A percentile compares a stretch with the other conserved stretches of the same genome.
Conservation (phyloP, 1,140 invertebrate species). For the Bombus sylvicola region DNA sequence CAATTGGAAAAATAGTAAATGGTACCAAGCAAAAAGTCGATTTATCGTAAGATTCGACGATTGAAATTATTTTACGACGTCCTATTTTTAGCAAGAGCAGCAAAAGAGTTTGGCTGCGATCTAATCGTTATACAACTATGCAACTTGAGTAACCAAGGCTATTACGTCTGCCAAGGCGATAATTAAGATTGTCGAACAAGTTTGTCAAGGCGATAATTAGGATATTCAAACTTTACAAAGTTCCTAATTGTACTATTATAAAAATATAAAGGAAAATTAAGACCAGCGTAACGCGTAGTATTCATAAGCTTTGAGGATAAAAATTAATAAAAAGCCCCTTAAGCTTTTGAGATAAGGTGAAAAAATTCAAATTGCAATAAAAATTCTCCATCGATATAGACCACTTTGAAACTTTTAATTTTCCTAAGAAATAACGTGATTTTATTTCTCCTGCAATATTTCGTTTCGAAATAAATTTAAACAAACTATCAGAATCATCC, state of each 20-base stretch:
- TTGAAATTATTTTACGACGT: neutral
- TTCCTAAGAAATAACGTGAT: too few relatives aligned
- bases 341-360: neutral
- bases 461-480: neutral
- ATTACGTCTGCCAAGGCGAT: neutral
- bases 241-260: neutral
- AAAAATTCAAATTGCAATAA: neutral
- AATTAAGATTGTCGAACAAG: neutral
- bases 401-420: too few relatives aligned
- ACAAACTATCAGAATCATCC: neutral
- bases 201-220: neutral
- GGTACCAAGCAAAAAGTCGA: neutral
- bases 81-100: neutral
- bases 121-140: neutral
- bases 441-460: too few relatives aligned
- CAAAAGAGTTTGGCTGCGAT: neutral
- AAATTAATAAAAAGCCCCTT: neutral
- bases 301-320: neutral
- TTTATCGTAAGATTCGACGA: too few relatives aligned
- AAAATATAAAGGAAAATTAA: neutral
- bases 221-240: neutral
- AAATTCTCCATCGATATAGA: neutral
- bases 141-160: neutral
- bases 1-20: neutral
- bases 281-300: neutral